These are phyloP conservation scores for Nycteola revayana DNA, from an alignment of 2,888 invertebrate species.

Conservation along the genomic window DNA sequence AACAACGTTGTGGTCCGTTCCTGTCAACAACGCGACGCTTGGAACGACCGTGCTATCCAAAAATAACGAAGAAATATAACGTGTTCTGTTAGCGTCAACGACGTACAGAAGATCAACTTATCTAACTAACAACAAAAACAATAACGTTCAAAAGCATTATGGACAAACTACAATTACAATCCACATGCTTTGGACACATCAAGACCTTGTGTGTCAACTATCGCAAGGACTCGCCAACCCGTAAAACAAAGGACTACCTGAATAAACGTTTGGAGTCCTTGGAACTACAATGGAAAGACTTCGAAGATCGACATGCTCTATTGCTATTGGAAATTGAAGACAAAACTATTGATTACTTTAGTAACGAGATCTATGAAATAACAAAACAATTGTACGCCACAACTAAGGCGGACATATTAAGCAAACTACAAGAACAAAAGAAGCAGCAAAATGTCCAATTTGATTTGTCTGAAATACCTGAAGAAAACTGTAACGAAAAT, in stretches of 20 bases:
- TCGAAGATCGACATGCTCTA: neutral
- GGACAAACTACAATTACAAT: conserved; percentile 4
- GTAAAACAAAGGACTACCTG: conserved; percentile 4
- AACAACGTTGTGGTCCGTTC: neutral
- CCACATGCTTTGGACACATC: conserved; percentile 4
- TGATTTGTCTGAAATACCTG: neutral
- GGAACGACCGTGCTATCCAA: no score
- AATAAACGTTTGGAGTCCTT: conserved; percentile 3
- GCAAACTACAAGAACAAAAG: neutral
- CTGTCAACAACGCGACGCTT: neutral
- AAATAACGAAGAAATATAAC: neutral
- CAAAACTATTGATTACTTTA: conserved; percentile 4
- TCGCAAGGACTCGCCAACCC: conserved; percentile 1
- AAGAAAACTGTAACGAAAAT: neutral
- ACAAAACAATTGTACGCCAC: conserved; percentile 3
- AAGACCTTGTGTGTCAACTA: conserved; percentile 5
- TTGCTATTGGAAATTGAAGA: conserved; percentile 4
- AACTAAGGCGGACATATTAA: conserved; percentile 3
- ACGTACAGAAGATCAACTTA: no score
- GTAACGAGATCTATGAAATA: conserved; percentile 1
- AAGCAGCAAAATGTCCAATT: conserved; percentile 2
- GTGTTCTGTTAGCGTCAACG: neutral
- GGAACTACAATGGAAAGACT: conserved; percentile 7
- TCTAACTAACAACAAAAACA: neutral
- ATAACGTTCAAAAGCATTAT: no score